Base-by-base conservation (phyloP, 2,113 vertebrate species). In the Mesoclemmys tuberculata region DNA sequence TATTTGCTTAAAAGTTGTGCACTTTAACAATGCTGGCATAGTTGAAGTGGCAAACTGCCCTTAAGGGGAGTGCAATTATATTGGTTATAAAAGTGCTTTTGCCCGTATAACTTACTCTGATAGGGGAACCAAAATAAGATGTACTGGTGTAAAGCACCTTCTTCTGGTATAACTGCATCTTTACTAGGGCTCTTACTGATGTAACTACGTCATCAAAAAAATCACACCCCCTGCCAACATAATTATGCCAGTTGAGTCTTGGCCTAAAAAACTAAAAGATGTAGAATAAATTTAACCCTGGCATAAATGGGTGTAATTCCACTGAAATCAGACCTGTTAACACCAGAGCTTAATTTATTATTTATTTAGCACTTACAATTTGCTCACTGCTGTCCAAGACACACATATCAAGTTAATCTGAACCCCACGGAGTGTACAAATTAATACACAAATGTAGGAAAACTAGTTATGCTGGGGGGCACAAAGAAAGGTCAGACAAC, bases 361-460 rank as follows among this genome's bases (percentile, higher is more conserved):
- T 61, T 93, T 11, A 22, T 51, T 93, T 35, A 80, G 3, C 6
- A 1, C 10, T 35, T 49, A 78, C 3, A 4, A 24, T 24, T 90
- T 88, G 2, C 21, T 58, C 48, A 27, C 3, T 74, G 92, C 58
- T 93, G 6, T 79, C 10, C 82, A 90, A 13, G 71, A 13, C 38
- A 71, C 68, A 26, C 83, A 0, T 41, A 51, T 46, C 8, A 27
- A 29, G 48, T 52, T 89, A 71, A 4, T 84, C 51, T 88, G 5
- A 46, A 5, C 77, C 7, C 44, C 3, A 0, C 26, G 44, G 48
- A 8, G 5, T 55, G 81, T 80, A 12, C 2, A 3, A 1, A 51
- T 88, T 54, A 64, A 78, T 85, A 94, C 52, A 87, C 19, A 89
- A 90, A 49, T 0, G 31, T 5, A 29, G 74, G 41, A 46, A 46